Evolutionary conservation across 53 echinoderm and acorn worm genomes (phyloP).

Genomic region (Henricia sp.): DNA sequence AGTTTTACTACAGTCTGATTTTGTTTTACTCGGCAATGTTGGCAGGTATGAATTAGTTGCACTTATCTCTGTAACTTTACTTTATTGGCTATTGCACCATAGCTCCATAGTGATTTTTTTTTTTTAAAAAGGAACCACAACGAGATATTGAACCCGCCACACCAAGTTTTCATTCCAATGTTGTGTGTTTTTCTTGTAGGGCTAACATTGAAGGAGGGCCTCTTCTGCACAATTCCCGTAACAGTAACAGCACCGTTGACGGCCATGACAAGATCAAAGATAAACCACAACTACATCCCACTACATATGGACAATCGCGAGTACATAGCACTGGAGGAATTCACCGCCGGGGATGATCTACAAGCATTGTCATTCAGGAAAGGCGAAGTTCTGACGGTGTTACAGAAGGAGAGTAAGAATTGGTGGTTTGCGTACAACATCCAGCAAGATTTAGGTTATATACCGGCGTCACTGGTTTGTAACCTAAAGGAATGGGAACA

Average conservation of each 20-base stretch:
- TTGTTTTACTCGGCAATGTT: no score
- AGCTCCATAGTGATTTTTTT: no score
- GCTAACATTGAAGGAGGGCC: conserved; percentile 76
- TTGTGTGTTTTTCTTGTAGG: conserved; percentile 67
- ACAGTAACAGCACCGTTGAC: conserved; percentile 82
- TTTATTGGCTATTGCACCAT: no score
- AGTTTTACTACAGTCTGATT: no score
- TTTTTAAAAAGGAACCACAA: no score
- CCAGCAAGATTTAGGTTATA: conserved; percentile 84
- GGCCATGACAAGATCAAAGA: conserved; percentile 78
- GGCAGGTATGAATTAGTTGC: no score
- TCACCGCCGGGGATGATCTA: conserved; percentile 74
- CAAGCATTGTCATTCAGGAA: conserved; percentile 83
- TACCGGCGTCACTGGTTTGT: conserved; percentile 81
- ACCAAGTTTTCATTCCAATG: no score
- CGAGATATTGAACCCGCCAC: no score
- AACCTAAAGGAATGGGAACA: conserved; percentile 66
- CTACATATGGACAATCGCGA: conserved; percentile 93
- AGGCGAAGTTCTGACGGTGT: conserved; percentile 85
- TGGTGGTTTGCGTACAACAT: conserved; percentile 96
- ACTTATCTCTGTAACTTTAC: no score
- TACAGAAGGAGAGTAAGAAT: conserved; percentile 91
- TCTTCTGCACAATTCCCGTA: conserved; percentile 88
- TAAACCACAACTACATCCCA: conserved; percentile 97
- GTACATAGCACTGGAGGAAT: conserved; percentile 87